Base-by-base conservation (phyloP, 1,140 invertebrate species). In the Diuraphis noxia region DNA sequence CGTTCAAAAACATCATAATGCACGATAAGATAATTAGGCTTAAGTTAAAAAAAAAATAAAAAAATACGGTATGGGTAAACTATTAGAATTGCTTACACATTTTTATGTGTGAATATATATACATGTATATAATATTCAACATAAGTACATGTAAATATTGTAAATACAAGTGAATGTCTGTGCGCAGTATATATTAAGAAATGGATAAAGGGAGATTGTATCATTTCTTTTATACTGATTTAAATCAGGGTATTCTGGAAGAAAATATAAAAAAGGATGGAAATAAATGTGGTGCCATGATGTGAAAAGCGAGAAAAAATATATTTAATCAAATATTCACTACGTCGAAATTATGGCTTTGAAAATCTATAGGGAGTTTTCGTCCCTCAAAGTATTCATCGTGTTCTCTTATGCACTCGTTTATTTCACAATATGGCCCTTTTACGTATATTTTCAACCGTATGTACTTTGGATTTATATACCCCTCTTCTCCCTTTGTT, bases 271-370 rank as follows among this genome's bases (percentile, higher is more conserved):
- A 36, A 84, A 46, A 84, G 40, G 82, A 82, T 41, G 9, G 25
- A 40, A 41, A 41, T 82, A 41, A 82, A 82, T 82, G 81, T 38
- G 81, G 23, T 82, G 38, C 81, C 25, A 13, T 82, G 81, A 82
- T 82, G 82, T 8, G 30, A 43, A 84, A 84, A 84, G 41, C 41
- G 41, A 84, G 30, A 43, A 84, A 84, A 84, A 43, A 43, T 43
- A 84, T 84, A 43, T 84, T 84, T 84, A 84, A 84, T 84, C 82
- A 84, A 84, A 84, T 84, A 84, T 84, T 84, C 82, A 84, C 82
- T 84, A 43, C 82, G 30, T 7, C 46, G 82, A 84, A 84, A 84
- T 84, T 43, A 84, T 43, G 82, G 82, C 82, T 84, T 84, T 84
- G 41, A 34, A 84, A 84, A 84, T 84, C 82, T 43, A 84, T 43